Base-by-base conservation (phyloP, 2,888 invertebrate species). In the Hedychridium roseum region DNA sequence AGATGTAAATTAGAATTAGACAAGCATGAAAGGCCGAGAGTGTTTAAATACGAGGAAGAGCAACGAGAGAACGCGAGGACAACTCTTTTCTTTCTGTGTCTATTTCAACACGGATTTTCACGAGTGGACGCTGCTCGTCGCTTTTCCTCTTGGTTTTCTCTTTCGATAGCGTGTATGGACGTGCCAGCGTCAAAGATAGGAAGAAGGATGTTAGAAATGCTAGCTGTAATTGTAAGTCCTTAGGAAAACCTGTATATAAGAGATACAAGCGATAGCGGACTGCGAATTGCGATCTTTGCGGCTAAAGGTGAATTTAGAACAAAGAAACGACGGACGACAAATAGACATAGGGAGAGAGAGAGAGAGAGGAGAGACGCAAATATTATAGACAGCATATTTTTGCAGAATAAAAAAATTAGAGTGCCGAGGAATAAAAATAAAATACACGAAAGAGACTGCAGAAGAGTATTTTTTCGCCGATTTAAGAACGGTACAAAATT, bases 331-430 rank as follows among this genome's bases (percentile, higher is more conserved):
- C n/a, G 42, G 37, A 38, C 31, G 43, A 41, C 41, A 53, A 42
- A 48, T 30, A 32, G 34, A 34, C 40, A 36, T 35, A 42, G 41
- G 43, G 38, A 36, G 15, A 43, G 12, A 44, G 32, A 37, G 28
- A 12, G 16, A 36, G 36, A 31, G 14, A 43, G 46, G 32, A 43
- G 35, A 44, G 31, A 47, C 34, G 30, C 35, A 35, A 37, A 34
- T 34, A 21, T 47, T 15, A 20, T 43, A 41, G 39, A 18, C 27
- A 7, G 23, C 40, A 45, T 61, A 62, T 61, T 62, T 63, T 62
- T 57, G 38, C 51, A 57, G 31, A 31, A 11, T n/a, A 3, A 15
- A 2, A 47, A 44, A 38, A 50, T 46, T 46, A 35, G 21, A 35
- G n/a, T n/a, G 21, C 11, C 7, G 23, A 6, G 6, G 12, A 20